Base-by-base conservation (phyloP, 2,888 invertebrate species). In the Aplocera efformata region DNA sequence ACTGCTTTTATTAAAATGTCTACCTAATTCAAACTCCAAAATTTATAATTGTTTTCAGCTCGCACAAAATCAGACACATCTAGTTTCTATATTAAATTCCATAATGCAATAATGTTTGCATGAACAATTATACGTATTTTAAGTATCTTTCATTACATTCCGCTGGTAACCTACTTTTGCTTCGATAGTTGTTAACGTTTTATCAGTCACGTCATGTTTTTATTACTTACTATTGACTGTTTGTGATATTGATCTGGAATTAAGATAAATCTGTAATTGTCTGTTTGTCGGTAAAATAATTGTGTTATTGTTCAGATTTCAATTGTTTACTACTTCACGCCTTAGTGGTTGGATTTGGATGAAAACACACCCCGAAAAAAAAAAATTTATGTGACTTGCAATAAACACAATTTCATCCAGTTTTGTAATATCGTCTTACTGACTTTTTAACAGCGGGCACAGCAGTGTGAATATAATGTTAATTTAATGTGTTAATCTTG, bases 401-500 rank as follows among this genome's bases (percentile, higher is more conserved):
- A n/a, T n/a, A n/a, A n/a, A n/a, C n/a, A n/a, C n/a, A n/a, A n/a
- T n/a, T n/a, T n/a, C n/a, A n/a, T n/a, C n/a, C n/a, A n/a, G n/a
- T n/a, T n/a, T n/a, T n/a, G n/a, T n/a, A n/a, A n/a, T n/a, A n/a
- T n/a, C n/a, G n/a, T n/a, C n/a, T n/a, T n/a, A n/a, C n/a, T n/a
- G n/a, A n/a, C n/a, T n/a, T n/a, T n/a, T n/a, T n/a, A n/a, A n/a
- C n/a, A n/a, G n/a, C n/a, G n/a, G n/a, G n/a, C n/a, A n/a, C n/a
- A n/a, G n/a, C n/a, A n/a, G n/a, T n/a, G 9, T 24, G 1, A 30
- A 36, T 10, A n/a, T 27, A 26, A 31, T 27, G 40, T 51, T 63
- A 42, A 33, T 58, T 79, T 79, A 29, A n/a, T n/a, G n/a, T n/a
- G n/a, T n/a, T n/a, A n/a, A n/a, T 22, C 28, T 53, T 53, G 82